A percentile compares a stretch with the other conserved stretches of the same genome.
phyloP scores from a whole-genome alignment of 1,140 invertebrate species.

The Halictus rubicundus region DNA sequence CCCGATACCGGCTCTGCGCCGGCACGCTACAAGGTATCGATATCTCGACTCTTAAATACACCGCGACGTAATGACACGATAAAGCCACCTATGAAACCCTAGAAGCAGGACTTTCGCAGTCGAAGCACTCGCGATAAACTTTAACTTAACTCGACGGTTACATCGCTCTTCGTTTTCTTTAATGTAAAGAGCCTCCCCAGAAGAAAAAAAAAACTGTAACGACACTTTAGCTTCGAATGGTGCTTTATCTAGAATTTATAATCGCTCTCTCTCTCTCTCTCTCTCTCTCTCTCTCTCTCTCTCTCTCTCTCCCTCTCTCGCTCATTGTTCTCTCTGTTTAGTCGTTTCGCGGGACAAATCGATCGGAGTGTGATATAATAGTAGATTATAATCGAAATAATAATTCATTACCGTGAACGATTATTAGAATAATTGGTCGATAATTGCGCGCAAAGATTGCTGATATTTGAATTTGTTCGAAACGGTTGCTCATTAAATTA shows the following conservation, averaged over 20 bases:
- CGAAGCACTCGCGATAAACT: not conserved
- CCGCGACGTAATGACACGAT: not conserved
- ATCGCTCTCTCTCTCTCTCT: too few species aligned
- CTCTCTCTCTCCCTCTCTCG: too few species aligned
- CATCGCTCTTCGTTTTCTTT: not conserved
- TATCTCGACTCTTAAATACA: conserved; percentile 5
- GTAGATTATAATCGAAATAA: too few species aligned
- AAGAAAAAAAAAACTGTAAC: not conserved
- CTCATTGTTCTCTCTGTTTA: too few species aligned
- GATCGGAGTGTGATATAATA: too few species aligned
- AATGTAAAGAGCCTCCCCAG: not conserved
- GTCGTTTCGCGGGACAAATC: too few species aligned
- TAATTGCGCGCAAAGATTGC: not conserved
- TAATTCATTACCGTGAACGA: not conserved
- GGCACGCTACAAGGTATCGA: not conserved
- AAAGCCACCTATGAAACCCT: not conserved
- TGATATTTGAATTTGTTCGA: not conserved
- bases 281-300: too few species aligned
- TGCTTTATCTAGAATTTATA: not conserved
- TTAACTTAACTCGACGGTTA: not conserved
- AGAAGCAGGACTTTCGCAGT: not conserved
- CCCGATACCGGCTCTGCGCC: not conserved
- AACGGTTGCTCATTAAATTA: not conserved
- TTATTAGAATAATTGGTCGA: not conserved
- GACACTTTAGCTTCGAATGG: not conserved